phyloP scores from a whole-genome alignment of 2,888 invertebrate species.

The Piscicola geometra region DNA sequence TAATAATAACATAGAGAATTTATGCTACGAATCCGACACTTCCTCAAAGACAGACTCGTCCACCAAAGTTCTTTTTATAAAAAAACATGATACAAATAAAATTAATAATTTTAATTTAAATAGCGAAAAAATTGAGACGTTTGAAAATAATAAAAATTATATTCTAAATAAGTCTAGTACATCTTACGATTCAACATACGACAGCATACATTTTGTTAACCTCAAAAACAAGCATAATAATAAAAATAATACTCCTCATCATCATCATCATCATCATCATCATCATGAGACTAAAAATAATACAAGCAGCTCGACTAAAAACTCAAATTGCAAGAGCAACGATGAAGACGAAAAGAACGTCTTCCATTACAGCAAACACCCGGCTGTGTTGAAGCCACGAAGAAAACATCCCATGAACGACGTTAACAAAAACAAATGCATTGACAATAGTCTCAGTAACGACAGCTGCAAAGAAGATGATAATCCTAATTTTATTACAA shows the following conservation, averaged over 20 bases:
- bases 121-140: no score
- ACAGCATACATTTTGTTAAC: conserved; percentile 2
- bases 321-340: no score
- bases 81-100: conserved; percentile 1
- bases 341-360: no score
- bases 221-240: not conserved
- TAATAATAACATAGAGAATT: not conserved
- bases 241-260: not conserved
- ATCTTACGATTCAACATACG: not conserved
- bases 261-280: not conserved
- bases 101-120: not conserved
- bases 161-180: not conserved
- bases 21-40: not conserved
- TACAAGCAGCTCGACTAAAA: no score
- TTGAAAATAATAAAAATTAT: not conserved
- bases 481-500: no score
- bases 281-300: not conserved
- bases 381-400: no score
- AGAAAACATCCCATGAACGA: no score
- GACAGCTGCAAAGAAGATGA: no score
- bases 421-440: no score
- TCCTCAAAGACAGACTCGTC: not conserved
- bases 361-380: no score
- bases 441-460: no score
- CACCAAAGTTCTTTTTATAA: not conserved